Conservation (phyloP, 1,140 invertebrate species). For the Drosophila erecta region DNA sequence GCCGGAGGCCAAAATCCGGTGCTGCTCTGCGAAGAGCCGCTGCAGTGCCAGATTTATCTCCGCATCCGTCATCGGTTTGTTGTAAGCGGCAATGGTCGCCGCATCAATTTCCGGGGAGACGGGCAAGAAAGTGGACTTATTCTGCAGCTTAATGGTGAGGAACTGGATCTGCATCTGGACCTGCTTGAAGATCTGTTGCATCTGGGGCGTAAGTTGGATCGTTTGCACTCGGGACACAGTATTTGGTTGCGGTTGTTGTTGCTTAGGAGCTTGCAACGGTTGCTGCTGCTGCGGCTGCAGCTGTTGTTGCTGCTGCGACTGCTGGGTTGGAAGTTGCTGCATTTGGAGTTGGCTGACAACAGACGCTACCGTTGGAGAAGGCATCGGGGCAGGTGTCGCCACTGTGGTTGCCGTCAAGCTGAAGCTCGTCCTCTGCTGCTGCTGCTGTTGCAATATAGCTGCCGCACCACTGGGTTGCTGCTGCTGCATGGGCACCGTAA, state of each 20-base stretch:
- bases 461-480: constrained; percentile 52
- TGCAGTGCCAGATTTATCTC: constrained; percentile 86
- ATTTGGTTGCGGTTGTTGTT: constrained; percentile 55
- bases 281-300: constrained; percentile 48
- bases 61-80: constrained; percentile 81
- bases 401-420: constrained; percentile 41
- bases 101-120: constrained; percentile 72
- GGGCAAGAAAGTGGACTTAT: constrained; percentile 66
- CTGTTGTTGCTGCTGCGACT: constrained; percentile 36
- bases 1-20: constrained; percentile 87
- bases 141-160: constrained; percentile 85
- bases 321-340: constrained; percentile 16
- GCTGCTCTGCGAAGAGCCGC: constrained; percentile 86
- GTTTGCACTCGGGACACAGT: constrained; percentile 86
- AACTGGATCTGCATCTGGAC: constrained; percentile 87
- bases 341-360: constrained; percentile 46
- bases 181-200: constrained; percentile 87
- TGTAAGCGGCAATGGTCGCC: constrained; percentile 66
- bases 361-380: constrained; percentile 23
- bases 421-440: constrained; percentile 51
- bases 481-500: constrained; percentile 82
- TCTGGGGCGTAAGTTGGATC: constrained; percentile 87
- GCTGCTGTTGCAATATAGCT: constrained; percentile 46
- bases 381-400: constrained; percentile 14
- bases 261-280: constrained; percentile 33